Conservation (phyloP, 2,113 vertebrate species). For the Alethe castanea region DNA sequence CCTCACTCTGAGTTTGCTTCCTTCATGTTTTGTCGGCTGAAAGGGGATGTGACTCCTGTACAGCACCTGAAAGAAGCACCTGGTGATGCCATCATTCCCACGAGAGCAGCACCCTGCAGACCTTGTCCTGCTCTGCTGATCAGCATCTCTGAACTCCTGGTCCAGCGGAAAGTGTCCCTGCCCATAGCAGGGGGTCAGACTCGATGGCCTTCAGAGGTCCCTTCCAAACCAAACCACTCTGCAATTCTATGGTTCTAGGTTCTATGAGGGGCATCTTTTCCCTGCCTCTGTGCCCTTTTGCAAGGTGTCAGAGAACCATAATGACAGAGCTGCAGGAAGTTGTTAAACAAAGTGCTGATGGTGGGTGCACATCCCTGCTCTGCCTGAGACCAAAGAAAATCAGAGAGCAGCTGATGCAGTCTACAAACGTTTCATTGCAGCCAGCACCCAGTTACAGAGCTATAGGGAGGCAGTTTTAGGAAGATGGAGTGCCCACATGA, state of each 20-base stretch:
- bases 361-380: too few relatives aligned
- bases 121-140: not conserved
- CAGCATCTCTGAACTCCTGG: not conserved
- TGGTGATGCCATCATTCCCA: fast-evolving
- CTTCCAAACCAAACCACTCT: not conserved
- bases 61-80: not conserved
- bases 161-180: not conserved
- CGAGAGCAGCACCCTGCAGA: not conserved
- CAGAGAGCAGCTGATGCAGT: not conserved
- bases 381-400: not conserved
- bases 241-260: too few relatives aligned
- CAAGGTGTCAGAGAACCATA: fast-evolving
- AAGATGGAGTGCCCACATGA: not conserved
- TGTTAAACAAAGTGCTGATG: not conserved
- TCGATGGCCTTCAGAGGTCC: too few relatives aligned
- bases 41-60: not conserved
- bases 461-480: not conserved
- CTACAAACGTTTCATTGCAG: not conserved
- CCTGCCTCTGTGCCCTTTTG: fast-evolving
- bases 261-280: not conserved
- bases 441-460: fast-evolving
- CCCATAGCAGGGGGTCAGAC: not conserved
- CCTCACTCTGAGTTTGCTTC: not conserved
- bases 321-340: not conserved
- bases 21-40: not conserved